Conservation (phyloP, 2,113 vertebrate genomes). For the Cairina moschata region DNA sequence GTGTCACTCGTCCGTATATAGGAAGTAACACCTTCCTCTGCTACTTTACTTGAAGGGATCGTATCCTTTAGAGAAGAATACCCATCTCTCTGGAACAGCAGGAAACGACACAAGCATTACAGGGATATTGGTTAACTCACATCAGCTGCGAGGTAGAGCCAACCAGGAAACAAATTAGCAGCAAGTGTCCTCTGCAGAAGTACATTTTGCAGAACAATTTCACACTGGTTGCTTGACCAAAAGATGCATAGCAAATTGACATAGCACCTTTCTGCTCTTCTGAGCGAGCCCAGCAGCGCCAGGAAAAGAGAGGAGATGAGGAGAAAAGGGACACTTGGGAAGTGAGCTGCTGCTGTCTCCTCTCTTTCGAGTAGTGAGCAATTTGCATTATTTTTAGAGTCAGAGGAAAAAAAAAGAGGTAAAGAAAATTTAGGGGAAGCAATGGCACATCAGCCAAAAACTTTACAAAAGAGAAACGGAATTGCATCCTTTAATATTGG, state of each 20-base stretch:
- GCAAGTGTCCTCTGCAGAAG: background rate
- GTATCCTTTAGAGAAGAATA: background rate
- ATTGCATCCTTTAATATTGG: constrained; percentile 5
- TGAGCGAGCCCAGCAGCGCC: background rate
- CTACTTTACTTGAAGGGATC: background rate
- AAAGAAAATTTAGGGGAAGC: background rate
- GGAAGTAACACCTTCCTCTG: background rate
- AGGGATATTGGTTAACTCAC: background rate
- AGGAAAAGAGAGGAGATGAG: background rate
- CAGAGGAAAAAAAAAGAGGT: fast-evolving
- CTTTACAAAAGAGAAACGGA: constrained; percentile 31
- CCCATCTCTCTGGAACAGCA: background rate
- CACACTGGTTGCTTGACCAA: constrained; percentile 46
- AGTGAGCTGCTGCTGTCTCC: background rate
- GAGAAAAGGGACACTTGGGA: background rate
- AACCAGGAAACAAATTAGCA: constrained; percentile 36
- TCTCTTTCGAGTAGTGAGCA: background rate
- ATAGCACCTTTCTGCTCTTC: constrained; percentile 32
- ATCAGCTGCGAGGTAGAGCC: background rate
- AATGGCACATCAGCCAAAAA: background rate
- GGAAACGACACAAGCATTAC: background rate
- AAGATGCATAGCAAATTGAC: constrained; percentile 43
- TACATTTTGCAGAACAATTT: constrained; percentile 54
- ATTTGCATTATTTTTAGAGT: background rate
- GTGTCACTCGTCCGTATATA: background rate